Evolutionary conservation across 2,888 invertebrate genomes (phyloP), one percentile per base, ranked within the genome.

Genomic region (Exocentrus adspersus): DNA sequence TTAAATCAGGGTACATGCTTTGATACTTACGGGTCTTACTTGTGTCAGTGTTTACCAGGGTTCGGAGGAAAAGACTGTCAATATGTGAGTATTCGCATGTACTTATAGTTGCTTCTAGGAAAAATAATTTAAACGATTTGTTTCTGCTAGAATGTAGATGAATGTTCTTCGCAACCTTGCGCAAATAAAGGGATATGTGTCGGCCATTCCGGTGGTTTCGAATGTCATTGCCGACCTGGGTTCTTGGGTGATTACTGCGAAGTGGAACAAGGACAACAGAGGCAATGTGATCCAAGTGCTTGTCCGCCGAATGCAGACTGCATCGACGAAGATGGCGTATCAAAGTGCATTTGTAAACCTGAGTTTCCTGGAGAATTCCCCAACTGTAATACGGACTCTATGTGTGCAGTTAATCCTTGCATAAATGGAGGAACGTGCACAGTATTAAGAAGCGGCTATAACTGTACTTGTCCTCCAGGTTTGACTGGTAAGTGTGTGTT

Each of bases 11-110:
- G 93, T 20, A 86, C 87, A 45, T 94, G 94, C 83, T 93, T 90
- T 81, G 92, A 94, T 82, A 92, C 89, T 59, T 93, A 93, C 81
- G 94, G 94, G 10, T 86, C 90, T 53, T 95, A 89, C 78, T 85
- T 89, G 70, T 95, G 95, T 80, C 89, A 90, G 74, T 95, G 95
- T 81, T 85, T 85, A 58, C 85, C 87, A 9, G 93, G 93, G n/a
- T 94, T 90, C 84, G 90, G 89, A 59, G 95, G 95, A 20, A 88
- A 88, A 64, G 89, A 90, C 68, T 95, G 95, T 79, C 91, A 93
- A 76, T 84, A 85, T 78, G 89, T 89, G 75, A 81, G 83, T 79
- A 7, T 9, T 21, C 7, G n/a, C n/a, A n/a, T n/a, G n/a, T n/a
- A n/a, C n/a, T n/a, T n/a, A n/a, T n/a, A n/a, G n/a, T n/a, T n/a